phyloP scores from a whole-genome alignment of 1,140 invertebrate genomes.

The Drosophila triauraria region DNA sequence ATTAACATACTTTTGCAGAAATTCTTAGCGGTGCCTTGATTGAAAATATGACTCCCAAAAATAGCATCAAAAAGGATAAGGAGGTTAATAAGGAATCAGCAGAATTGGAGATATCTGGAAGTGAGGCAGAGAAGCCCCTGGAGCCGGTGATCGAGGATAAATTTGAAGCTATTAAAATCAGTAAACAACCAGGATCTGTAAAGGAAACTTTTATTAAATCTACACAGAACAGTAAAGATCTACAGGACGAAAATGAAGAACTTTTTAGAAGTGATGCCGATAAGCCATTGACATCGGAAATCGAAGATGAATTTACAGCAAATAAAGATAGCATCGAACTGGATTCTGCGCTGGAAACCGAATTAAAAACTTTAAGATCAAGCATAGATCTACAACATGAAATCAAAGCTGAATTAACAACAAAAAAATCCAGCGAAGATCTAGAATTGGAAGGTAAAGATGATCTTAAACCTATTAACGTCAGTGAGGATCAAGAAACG shows the following conservation, averaged over 20 bases:
- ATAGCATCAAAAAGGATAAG: slow-evolving; percentile 1
- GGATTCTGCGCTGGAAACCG: neutral
- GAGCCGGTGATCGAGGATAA: neutral
- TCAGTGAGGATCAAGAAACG: neutral
- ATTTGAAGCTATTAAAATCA: neutral
- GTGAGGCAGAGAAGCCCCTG: neutral
- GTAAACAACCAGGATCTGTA: neutral
- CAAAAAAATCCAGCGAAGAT: neutral
- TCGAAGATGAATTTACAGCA: slow-evolving; percentile 12
- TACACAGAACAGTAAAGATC: neutral
- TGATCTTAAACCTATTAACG: neutral
- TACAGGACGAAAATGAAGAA: neutral
- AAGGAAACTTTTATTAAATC: neutral
- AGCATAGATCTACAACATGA: neutral
- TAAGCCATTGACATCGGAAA: neutral
- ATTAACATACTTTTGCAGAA: slow-evolving; percentile 8
- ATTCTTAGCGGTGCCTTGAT: neutral
- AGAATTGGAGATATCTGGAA: neutral
- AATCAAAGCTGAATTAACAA: neutral
- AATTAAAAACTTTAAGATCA: neutral
- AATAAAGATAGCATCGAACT: neutral
- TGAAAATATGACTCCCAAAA: neutral
- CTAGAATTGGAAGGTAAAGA: neutral
- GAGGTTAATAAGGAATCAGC: neutral
- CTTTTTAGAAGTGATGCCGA: neutral